Evolutionary conservation across 2,797 vertebrate genomes (phyloP).

Genomic region (Acanthopagrus latus): DNA sequence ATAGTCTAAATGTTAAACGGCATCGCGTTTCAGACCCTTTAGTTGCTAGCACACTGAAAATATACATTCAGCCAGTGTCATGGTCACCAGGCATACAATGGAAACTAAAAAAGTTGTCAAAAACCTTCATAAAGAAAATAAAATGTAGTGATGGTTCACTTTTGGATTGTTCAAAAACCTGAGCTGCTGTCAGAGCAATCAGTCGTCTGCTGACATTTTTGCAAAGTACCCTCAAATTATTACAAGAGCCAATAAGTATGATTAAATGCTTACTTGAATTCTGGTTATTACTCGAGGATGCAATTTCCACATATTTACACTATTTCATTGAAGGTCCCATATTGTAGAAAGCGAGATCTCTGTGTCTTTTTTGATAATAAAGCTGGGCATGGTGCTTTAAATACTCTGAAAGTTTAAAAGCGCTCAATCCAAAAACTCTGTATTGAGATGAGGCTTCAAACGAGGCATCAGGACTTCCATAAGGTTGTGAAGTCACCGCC

Average conservation of each 20-base stretch:
- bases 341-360: too few relatives aligned
- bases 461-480: too few relatives aligned
- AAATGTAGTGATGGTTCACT: conserved; percentile 33
- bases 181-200: conserved; percentile 62
- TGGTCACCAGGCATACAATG: conserved; percentile 36
- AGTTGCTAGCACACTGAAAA: conserved; percentile 52
- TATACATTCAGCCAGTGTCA: conserved; percentile 76
- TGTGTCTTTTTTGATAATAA: too few relatives aligned
- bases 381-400: too few relatives aligned
- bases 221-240: conserved; percentile 53
- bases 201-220: conserved; percentile 51
- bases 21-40: conserved; percentile 50
- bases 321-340: too few relatives aligned
- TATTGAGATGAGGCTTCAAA: too few relatives aligned
- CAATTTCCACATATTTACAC: conserved; percentile 2
- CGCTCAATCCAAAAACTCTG: too few relatives aligned
- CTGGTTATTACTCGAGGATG: conserved; percentile 12
- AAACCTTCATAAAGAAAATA: conserved; percentile 37
- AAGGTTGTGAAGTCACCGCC: too few relatives aligned
- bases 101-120: conserved; percentile 23
- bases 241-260: conserved; percentile 22
- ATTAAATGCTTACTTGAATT: conserved; percentile 29
- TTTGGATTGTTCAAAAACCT: conserved; percentile 54
- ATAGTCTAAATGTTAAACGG: conserved; percentile 23
- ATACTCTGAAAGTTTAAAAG: too few relatives aligned